Base-by-base conservation (phyloP, 2,113 vertebrate genomes). In the Tenrec ecaudatus region DNA sequence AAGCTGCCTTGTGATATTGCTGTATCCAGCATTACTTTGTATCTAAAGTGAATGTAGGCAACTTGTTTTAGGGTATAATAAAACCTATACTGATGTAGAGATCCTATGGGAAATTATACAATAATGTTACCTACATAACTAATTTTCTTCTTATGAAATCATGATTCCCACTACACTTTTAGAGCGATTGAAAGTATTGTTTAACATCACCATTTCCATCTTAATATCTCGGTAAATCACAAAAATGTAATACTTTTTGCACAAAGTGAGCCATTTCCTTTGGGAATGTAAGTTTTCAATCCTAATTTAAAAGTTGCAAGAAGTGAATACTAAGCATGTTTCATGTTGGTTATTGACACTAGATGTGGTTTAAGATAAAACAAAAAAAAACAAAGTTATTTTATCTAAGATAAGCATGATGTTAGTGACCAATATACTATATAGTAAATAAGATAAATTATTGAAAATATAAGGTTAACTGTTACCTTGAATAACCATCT, bases 161-260 rank as follows among this genome's bases (percentile, higher is more conserved):
- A 96, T 98, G 97, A 97, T 97, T 98, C 97, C 98, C 97, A 92
- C 95, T 96, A 96, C 96, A 97, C 96, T 97, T 98, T 98, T 97
- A 98, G 94, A 98, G 96, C 97, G 97, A 98, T 98, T 97, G 95
- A 96, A 98, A 98, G 97, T 98, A 98, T 98, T 98, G 97, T 98
- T 98, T 98, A 98, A 98, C 98, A 98, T 97, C 96, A 98, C 96
- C 92, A 97, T 98, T 98, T 98, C 97, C 97, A 98, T 98, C 97
- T 97, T 98, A 98, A 98, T 98, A 98, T 96, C 93, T 96, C 95
- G 96, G 97, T 98, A 98, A 97, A 98, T 98, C 97, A 98, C 31
- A 62, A 94, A 97, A 98, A 97, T 95, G 96, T 97, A 98, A 98
- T 97, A 97, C 95, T 97, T 97, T 86, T 93, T 95, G 94, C 88